These are phyloP conservation scores for Aldrovandia affinis DNA, from an alignment of 2,797 vertebrate genomes.

Conservation along the genomic window DNA sequence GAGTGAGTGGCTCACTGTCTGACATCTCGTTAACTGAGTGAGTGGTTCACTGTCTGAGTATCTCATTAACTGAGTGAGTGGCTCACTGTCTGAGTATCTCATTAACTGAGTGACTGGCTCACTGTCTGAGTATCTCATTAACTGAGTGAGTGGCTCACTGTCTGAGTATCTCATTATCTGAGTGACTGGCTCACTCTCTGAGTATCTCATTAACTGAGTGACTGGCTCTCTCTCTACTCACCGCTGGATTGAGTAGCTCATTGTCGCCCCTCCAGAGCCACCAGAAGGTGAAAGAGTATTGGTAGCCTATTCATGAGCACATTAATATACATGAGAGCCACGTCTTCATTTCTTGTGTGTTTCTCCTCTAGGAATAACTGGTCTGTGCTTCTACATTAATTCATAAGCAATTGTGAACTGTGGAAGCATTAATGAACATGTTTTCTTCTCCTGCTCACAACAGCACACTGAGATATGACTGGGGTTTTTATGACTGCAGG, in stretches of 20 bases:
- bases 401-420: background rate
- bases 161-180: no score
- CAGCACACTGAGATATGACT: background rate
- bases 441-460: background rate
- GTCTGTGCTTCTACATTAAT: background rate
- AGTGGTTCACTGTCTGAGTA: no score
- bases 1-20: no score
- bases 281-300: background rate
- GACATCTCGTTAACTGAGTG: no score
- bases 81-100: no score
- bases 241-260: background rate
- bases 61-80: background rate
- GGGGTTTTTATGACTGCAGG: no score
- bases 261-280: background rate
- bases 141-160: no score
- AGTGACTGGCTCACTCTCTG: no score
- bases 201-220: no score
- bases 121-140: no score
- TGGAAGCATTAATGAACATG: background rate
- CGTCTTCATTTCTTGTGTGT: background rate
- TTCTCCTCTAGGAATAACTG: background rate
- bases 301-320: background rate
- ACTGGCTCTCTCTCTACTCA: background rate
- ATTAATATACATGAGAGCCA: background rate
- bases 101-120: no score